A percentile compares a stretch with the other conserved stretches of the same genome.
phyloP scores from a whole-genome alignment of 2,888 invertebrate genomes.

The Catocala fraxini region DNA sequence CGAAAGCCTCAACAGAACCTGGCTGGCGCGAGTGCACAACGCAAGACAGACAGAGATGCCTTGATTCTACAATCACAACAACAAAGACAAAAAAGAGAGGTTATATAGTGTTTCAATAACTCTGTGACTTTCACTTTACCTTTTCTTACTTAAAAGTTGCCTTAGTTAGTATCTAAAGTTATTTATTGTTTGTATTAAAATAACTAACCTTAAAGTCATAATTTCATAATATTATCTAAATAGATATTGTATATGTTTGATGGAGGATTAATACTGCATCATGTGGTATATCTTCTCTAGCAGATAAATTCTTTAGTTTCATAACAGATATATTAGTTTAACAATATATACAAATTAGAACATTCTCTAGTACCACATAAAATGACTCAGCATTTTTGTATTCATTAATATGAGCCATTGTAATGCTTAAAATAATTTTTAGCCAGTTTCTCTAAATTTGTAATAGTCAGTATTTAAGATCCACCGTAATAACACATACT shows the following conservation, averaged over 20 bases:
- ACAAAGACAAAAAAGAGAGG: slow-evolving; percentile 96
- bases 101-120: slow-evolving; percentile 59
- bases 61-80: slow-evolving; percentile 93
- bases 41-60: slow-evolving; percentile 90
- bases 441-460: background rate
- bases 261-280: too few relatives aligned
- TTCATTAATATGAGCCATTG: too few relatives aligned
- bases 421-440: too few relatives aligned
- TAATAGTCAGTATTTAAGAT: background rate
- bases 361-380: too few relatives aligned
- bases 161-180: background rate
- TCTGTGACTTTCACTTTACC: slow-evolving; percentile 39
- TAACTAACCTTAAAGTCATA: background rate
- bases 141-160: background rate
- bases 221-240: background rate
- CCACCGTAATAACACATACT: too few relatives aligned
- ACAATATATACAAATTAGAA: too few relatives aligned
- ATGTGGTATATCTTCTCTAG: too few relatives aligned
- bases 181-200: background rate
- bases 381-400: slow-evolving; percentile 22
- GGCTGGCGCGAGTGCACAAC: slow-evolving; percentile 93
- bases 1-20: slow-evolving; percentile 96
- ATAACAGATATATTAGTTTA: too few relatives aligned
- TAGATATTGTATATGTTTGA: too few relatives aligned
- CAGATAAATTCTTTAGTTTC: too few relatives aligned